Evolutionary conservation across 2,113 vertebrate genomes (phyloP).

Genomic region (Rissa tridactyla): DNA sequence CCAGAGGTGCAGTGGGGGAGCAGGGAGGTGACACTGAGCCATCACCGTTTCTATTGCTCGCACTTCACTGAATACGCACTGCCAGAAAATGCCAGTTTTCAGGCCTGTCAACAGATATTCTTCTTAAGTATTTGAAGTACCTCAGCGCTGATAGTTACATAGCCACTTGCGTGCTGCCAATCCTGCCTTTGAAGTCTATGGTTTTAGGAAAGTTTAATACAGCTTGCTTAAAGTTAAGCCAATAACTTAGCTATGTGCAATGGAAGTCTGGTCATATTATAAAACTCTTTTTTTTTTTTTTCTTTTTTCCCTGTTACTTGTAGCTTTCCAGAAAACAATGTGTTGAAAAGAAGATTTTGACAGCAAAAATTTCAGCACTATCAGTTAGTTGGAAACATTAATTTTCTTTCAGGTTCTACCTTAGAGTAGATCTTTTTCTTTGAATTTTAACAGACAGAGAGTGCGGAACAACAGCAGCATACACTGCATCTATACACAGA

Average conservation of each 20-base stretch:
- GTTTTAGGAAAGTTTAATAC: neutral
- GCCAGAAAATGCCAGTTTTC: neutral
- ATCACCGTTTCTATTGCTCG: neutral
- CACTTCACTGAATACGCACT: neutral
- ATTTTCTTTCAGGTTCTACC: neutral
- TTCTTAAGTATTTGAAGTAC: neutral
- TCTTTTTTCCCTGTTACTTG: neutral
- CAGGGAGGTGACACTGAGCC: neutral
- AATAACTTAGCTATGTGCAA: neutral
- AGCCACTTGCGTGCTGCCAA: neutral
- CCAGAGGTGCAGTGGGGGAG: neutral
- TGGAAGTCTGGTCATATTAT: neutral
- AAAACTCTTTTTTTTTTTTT: neutral
- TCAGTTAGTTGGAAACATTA: neutral
- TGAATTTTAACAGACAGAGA: neutral
- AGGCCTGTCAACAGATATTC: neutral
- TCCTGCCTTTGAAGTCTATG: neutral
- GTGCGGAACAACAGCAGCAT: neutral
- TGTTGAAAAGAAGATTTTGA: neutral
- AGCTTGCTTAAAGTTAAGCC: constrained; percentile 1
- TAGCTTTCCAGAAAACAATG: neutral
- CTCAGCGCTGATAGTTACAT: neutral
- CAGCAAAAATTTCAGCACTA: neutral
- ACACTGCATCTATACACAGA: neutral
- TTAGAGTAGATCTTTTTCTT: neutral